phyloP scores from a whole-genome alignment of 2,113 vertebrate genomes.

The Paracanthobrama guichenoti region DNA sequence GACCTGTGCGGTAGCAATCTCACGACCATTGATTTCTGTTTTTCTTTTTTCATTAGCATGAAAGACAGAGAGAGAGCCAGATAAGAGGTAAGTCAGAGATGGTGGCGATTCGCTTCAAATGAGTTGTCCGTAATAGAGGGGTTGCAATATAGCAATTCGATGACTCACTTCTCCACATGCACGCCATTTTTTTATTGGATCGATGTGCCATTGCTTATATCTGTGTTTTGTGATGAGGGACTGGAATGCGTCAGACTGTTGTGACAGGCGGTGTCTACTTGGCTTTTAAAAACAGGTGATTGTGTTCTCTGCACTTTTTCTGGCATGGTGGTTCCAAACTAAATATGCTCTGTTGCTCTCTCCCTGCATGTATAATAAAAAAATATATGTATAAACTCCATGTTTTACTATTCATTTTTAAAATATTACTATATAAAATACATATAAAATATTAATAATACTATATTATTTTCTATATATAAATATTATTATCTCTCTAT shows the following conservation, averaged over 20 bases:
- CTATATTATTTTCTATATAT: too few relatives aligned
- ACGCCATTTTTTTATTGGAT: slow-evolving; percentile 68
- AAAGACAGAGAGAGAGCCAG: slow-evolving; percentile 15
- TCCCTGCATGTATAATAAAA: too few relatives aligned
- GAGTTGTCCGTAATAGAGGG: slow-evolving; percentile 58
- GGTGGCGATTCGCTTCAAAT: slow-evolving; percentile 48
- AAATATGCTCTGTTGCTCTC: background rate
- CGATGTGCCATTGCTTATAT: slow-evolving; percentile 54
- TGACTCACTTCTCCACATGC: slow-evolving; percentile 45
- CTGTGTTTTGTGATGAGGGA: background rate
- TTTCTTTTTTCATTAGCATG: slow-evolving; percentile 37
- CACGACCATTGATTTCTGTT: slow-evolving; percentile 64
- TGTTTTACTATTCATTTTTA: too few relatives aligned
- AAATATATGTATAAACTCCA: too few relatives aligned
- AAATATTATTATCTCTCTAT: too few relatives aligned
- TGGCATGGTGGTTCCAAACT: background rate
- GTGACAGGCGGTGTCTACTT: background rate
- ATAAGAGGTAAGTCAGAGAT: slow-evolving; percentile 50
- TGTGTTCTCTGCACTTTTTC: background rate
- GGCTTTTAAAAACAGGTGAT: background rate
- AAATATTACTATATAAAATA: too few relatives aligned
- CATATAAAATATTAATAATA: too few relatives aligned
- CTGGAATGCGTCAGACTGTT: slow-evolving; percentile 43
- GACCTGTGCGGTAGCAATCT: slow-evolving; percentile 44
- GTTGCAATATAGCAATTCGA: slow-evolving; percentile 51